These are phyloP conservation scores for Nowickia ferox DNA, from an alignment of 2,888 invertebrate genomes.

Conservation along the genomic window DNA sequence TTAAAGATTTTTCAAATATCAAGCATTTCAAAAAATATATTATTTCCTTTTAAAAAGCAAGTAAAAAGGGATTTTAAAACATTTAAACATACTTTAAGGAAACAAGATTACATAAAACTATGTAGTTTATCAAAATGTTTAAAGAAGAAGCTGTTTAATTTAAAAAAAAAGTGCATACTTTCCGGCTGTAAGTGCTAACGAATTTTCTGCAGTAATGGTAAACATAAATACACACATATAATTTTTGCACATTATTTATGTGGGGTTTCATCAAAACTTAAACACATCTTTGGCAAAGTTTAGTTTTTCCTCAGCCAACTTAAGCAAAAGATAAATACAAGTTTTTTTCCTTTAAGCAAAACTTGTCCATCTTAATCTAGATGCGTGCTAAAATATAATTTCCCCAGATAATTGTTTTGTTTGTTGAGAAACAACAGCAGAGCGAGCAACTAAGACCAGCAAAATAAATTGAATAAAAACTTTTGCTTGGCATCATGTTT, in stretches of 20 bases:
- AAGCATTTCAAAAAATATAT: too few relatives aligned
- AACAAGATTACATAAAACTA: background rate
- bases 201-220: background rate
- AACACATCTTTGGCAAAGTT: constrained; percentile 31
- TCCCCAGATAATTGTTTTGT: constrained; percentile 79
- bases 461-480: constrained; percentile 60
- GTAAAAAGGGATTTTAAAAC: background rate
- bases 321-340: constrained; percentile 30
- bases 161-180: background rate
- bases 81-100: constrained; percentile 23
- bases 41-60: background rate
- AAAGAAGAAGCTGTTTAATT: background rate
- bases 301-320: constrained; percentile 5
- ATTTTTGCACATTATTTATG: background rate
- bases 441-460: constrained; percentile 20
- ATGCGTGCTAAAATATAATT: constrained; percentile 80
- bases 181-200: background rate
- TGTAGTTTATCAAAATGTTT: background rate
- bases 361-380: constrained; percentile 62
- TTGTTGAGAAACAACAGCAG: constrained; percentile 35
- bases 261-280: constrained; percentile 23
- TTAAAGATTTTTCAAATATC: constrained; percentile 1
- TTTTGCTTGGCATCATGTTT: constrained; percentile 47
- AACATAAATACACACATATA: background rate
- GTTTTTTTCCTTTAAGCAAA: constrained; percentile 7